Conservation (phyloP, 1,140 invertebrate species). For the Heliconius congener region DNA sequence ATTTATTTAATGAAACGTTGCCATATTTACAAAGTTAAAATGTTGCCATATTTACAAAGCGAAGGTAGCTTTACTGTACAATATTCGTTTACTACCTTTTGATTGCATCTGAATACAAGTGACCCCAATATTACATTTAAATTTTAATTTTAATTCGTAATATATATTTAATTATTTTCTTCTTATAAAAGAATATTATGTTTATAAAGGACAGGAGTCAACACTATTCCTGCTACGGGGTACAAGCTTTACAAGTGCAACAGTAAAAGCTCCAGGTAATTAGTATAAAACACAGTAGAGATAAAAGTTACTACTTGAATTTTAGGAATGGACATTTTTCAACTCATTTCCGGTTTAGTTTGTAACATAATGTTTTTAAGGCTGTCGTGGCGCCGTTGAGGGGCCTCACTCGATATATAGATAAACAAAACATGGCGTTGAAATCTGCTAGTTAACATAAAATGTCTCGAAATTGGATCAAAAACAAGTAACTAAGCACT, state of each 20-base stretch:
- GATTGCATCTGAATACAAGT: slow-evolving; percentile 14
- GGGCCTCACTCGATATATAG: no score
- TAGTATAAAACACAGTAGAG: background rate
- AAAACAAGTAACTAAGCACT: no score
- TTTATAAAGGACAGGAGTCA: no score
- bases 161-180: background rate
- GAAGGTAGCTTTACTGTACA: background rate
- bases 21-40: background rate
- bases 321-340: background rate
- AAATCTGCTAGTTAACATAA: no score
- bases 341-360: background rate
- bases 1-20: background rate
- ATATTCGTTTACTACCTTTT: slow-evolving; percentile 26
- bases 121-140: slow-evolving; percentile 5
- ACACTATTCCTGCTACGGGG: no score
- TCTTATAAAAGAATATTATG: no score
- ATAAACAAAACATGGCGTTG: no score
- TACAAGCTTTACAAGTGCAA: background rate
- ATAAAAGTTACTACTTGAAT: background rate
- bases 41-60: background rate
- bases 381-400: no score
- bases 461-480: no score
- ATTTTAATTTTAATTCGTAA: background rate
- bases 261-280: slow-evolving; percentile 2
- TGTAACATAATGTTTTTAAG: background rate